These are phyloP conservation scores for Drosophila diplacantha DNA, from an alignment of 2,888 invertebrate species.

Conservation along the genomic window DNA sequence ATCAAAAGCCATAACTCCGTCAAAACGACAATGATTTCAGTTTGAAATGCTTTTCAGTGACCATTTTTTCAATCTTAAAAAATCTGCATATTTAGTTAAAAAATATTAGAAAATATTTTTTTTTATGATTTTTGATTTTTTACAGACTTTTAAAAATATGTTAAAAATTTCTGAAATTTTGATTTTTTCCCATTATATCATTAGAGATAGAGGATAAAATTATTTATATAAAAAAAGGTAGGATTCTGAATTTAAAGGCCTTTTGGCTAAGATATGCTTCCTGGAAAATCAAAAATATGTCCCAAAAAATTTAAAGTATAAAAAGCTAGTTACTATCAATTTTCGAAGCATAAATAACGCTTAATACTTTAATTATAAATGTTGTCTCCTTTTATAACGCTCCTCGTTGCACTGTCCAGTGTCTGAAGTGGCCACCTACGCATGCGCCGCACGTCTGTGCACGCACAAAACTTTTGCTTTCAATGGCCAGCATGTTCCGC, in stretches of 20 bases:
- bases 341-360: background rate
- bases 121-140: no score
- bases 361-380: background rate
- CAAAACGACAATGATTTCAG: no score
- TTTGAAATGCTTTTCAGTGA: no score
- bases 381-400: background rate
- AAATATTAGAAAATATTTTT: no score
- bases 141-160: no score
- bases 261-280: background rate
- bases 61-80: no score
- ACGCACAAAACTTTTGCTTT: conserved; percentile 60
- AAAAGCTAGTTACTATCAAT: background rate
- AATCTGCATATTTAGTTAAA: no score
- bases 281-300: background rate
- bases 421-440: conserved; percentile 17
- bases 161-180: no score
- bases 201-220: background rate
- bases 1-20: no score
- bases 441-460: conserved; percentile 58
- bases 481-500: conserved; percentile 35
- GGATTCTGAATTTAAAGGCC: background rate
- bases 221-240: no score
- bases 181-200: no score
- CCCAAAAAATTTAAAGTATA: background rate
- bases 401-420: background rate